Percentiles rank a stretch among this genome's conserved stretches.
phyloP scores from a whole-genome alignment of 2,113 vertebrate species.

The Garra rufa region DNA sequence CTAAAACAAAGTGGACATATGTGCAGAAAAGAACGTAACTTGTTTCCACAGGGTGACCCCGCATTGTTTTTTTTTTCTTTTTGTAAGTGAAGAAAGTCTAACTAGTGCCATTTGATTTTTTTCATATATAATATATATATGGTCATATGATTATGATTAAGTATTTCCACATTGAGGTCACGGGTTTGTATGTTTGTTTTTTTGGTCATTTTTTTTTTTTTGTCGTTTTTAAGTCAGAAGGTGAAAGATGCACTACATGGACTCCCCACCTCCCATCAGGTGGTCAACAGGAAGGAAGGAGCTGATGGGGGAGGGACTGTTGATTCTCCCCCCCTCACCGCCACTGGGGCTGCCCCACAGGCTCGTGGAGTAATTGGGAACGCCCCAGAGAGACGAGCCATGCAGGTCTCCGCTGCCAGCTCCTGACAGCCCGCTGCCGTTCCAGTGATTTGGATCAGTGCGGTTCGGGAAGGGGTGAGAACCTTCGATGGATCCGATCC shows the following conservation, averaged over 20 bases:
- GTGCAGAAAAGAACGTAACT: conserved; percentile 92
- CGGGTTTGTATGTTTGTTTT: conserved; percentile 74
- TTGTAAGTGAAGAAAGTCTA: conserved; percentile 88
- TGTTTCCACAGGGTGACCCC: conserved; percentile 94
- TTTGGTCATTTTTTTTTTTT: conserved; percentile 58
- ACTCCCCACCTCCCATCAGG: conserved; percentile 91
- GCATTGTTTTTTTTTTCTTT: conserved; percentile 69
- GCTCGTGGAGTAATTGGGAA: conserved; percentile 96
- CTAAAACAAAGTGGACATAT: conserved; percentile 98
- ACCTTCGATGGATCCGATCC: conserved; percentile 87
- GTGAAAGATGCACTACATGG: conserved; percentile 87
- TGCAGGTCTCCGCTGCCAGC: conserved; percentile 88
- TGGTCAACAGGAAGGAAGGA: conserved; percentile 98
- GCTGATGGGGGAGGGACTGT: conserved; percentile 93
- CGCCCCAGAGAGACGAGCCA: conserved; percentile 95
- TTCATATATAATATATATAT: conserved; percentile 53
- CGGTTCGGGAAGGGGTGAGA: conserved; percentile 92
- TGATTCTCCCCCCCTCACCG: conserved; percentile 86
- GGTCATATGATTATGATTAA: conserved; percentile 60
- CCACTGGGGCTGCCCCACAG: conserved; percentile 91
- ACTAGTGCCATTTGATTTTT: conserved; percentile 86
- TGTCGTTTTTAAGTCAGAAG: conserved; percentile 78
- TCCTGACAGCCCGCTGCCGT: conserved; percentile 88
- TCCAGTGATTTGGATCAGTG: conserved; percentile 95
- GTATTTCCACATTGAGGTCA: conserved; percentile 84